These are phyloP conservation scores for Bufotes viridis DNA, from an alignment of 2,797 vertebrate genomes.

Conservation along the genomic window DNA sequence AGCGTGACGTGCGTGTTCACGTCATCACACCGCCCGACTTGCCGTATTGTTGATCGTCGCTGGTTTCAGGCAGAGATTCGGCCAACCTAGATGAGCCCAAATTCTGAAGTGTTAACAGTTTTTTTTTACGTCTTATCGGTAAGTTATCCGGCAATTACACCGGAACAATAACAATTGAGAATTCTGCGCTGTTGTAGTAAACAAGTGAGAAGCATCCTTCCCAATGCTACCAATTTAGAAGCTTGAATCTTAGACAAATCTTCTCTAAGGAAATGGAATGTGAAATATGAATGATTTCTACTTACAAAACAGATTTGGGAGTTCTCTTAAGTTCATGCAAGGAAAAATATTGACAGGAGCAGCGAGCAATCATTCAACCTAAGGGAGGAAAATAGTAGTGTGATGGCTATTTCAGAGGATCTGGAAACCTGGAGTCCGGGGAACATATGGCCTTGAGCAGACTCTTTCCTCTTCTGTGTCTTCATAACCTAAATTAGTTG, in stretches of 20 bases:
- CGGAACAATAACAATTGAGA: neutral
- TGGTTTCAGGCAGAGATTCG: too few species aligned
- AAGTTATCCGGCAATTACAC: neutral
- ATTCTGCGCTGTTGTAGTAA: conserved; percentile 17
- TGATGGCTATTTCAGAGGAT: conserved; percentile 47
- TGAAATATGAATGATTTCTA: conserved; percentile 56
- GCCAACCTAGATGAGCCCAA: too few species aligned
- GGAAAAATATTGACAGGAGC: conserved; percentile 47
- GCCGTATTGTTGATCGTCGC: too few species aligned
- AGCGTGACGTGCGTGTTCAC: too few species aligned
- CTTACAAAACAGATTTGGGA: conserved; percentile 47
- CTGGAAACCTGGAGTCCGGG: conserved; percentile 15
- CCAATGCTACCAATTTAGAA: conserved; percentile 59
- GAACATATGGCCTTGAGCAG: conserved; percentile 43
- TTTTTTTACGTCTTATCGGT: neutral
- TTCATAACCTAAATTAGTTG: conserved; percentile 50
- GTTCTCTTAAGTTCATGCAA: conserved; percentile 38
- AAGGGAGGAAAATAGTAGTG: conserved; percentile 4
- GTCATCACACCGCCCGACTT: too few species aligned
- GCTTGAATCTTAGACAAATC: conserved; percentile 18
- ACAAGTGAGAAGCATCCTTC: conserved; percentile 35
- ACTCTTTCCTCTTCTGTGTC: conserved; percentile 32
- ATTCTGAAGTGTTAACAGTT: neutral
- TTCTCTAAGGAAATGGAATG: conserved; percentile 41
- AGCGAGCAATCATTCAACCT: neutral